These are phyloP conservation scores for Helobdella robusta DNA, from an alignment of 2,888 invertebrate genomes.

Conservation along the genomic window DNA sequence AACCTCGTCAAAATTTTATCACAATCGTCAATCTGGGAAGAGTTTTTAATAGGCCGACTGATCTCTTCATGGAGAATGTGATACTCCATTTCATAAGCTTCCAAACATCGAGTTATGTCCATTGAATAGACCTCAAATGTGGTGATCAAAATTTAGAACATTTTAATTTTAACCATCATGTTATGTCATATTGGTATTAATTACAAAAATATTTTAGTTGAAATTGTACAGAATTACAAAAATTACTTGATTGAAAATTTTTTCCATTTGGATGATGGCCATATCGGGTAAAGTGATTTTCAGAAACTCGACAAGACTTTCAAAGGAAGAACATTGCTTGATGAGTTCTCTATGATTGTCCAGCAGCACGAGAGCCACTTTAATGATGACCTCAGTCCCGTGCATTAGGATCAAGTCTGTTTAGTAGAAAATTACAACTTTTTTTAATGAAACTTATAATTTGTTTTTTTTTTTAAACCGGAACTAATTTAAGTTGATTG, in stretches of 20 bases:
- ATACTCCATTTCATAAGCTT: slow-evolving; percentile 88
- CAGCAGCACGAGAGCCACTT: slow-evolving; percentile 74
- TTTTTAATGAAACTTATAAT: neutral
- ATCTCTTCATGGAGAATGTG: slow-evolving; percentile 86
- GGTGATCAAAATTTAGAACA: neutral
- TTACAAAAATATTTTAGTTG: neutral
- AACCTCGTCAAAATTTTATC: no score
- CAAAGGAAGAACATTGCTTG: slow-evolving; percentile 75
- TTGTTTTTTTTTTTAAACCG: neutral
- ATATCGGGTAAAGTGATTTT: slow-evolving; percentile 60
- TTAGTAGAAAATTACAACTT: neutral
- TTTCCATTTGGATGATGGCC: slow-evolving; percentile 58
- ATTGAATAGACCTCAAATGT: slow-evolving; percentile 44
- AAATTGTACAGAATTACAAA: neutral
- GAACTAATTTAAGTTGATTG: no score
- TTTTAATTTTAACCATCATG: neutral
- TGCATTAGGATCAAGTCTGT: slow-evolving; percentile 80
- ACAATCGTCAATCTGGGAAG: no score
- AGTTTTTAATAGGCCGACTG: no score
- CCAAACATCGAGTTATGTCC: slow-evolving; percentile 55
- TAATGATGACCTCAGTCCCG: slow-evolving; percentile 78
- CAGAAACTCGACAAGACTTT: slow-evolving; percentile 83
- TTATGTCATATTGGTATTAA: no score
- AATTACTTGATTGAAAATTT: slow-evolving; percentile 70
- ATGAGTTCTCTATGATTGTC: slow-evolving; percentile 74